phyloP scores from a whole-genome alignment of 2,113 vertebrate genomes.

The Amphiprion ocellaris region DNA sequence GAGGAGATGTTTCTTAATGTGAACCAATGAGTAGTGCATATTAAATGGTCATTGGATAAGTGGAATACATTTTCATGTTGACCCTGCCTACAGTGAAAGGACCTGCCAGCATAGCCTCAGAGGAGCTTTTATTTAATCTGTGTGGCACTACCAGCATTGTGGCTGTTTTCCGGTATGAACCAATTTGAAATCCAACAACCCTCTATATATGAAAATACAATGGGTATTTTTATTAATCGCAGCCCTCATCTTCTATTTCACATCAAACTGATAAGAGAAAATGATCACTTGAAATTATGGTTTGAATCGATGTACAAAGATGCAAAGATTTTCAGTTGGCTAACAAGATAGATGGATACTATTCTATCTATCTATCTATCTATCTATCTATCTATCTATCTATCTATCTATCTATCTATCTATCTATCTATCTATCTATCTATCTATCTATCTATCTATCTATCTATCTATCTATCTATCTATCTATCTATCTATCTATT shows the following conservation, averaged over 20 bases:
- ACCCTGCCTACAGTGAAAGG: conserved; percentile 30
- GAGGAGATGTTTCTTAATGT: conserved; percentile 78
- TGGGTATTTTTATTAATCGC: background rate
- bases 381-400: too few species aligned
- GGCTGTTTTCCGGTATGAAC: conserved; percentile 15
- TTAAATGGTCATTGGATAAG: conserved; percentile 74
- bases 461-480: too few species aligned
- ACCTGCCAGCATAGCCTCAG: conserved; percentile 25
- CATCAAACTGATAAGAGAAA: too few species aligned
- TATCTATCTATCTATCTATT: too few species aligned
- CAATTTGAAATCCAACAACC: conserved; percentile 9
- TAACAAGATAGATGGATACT: background rate
- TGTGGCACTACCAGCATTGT: conserved; percentile 23
- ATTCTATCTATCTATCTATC: too few species aligned
- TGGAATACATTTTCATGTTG: conserved; percentile 67
- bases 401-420: too few species aligned
- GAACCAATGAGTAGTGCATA: conserved; percentile 79
- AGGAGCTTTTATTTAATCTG: conserved; percentile 61
- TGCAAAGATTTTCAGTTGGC: background rate
- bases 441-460: too few species aligned
- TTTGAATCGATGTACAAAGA: background rate
- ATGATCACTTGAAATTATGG: background rate
- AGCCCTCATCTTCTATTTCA: too few species aligned
- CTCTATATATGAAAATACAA: background rate
- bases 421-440: too few species aligned